phyloP scores from a whole-genome alignment of 2,113 vertebrate genomes.

The Pluvialis apricaria region DNA sequence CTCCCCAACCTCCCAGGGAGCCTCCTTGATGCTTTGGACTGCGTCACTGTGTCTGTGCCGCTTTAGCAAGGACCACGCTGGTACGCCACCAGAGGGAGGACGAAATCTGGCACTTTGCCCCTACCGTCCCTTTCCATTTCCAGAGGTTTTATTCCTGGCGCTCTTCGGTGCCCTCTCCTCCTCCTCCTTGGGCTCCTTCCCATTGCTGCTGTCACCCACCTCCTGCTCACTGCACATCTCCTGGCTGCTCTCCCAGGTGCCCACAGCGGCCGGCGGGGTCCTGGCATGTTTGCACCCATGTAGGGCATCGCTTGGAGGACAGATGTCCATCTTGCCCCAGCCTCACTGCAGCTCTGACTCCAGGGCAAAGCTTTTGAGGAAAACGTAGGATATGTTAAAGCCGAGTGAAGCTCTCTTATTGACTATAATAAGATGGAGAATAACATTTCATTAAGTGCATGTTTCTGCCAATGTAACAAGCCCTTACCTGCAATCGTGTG shows the following conservation, averaged over 20 bases:
- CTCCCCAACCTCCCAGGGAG: neutral
- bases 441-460: conserved; percentile 59
- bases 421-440: conserved; percentile 25
- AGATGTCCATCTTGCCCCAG: neutral
- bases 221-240: neutral
- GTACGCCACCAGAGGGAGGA: accelerated
- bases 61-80: neutral
- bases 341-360: neutral
- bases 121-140: neutral
- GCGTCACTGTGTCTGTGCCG: neutral
- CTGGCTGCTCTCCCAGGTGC: neutral
- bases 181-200: neutral
- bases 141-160: neutral
- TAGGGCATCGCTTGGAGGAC: neutral
- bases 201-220: neutral
- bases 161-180: neutral
- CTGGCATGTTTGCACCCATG: neutral
- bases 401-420: conserved; percentile 15
- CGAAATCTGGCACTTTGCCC: neutral
- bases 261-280: accelerated
- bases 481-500: conserved; percentile 48
- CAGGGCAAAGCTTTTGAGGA: neutral
- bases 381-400: neutral
- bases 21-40: neutral
- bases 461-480: conserved; percentile 56